Evolutionary conservation across 2,113 vertebrate genomes (phyloP).

Genomic region (Herpetotheres cachinnans): DNA sequence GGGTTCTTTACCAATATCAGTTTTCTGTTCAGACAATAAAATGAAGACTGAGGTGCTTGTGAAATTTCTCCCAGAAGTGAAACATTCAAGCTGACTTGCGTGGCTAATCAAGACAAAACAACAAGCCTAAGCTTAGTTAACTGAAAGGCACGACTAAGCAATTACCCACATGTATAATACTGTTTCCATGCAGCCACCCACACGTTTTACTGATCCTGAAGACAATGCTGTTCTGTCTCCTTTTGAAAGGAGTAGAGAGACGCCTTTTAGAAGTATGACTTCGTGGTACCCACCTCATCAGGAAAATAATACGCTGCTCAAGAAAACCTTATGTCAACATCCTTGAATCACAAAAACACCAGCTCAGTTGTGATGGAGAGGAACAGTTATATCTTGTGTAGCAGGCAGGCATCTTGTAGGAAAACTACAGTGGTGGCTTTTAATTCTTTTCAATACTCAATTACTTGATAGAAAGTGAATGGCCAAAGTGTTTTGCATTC

Average conservation of each 20-base stretch:
- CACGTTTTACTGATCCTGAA: neutral
- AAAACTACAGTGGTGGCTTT: neutral
- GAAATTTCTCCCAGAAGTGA: conserved; percentile 1
- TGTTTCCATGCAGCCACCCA: conserved; percentile 18
- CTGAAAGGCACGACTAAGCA: conserved; percentile 36
- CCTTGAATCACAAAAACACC: neutral
- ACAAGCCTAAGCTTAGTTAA: conserved; percentile 10
- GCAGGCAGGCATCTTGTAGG: neutral
- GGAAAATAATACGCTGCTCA: neutral
- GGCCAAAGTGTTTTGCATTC: neutral
- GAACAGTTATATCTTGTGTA: neutral
- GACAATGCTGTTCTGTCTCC: neutral
- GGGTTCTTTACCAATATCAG: neutral
- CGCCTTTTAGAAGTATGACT: neutral
- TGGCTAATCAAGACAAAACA: conserved; percentile 41
- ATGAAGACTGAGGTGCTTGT: neutral
- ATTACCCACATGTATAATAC: conserved; percentile 7
- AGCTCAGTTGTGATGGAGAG: neutral
- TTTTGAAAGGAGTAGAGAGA: neutral
- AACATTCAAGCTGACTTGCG: neutral
- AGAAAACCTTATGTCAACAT: neutral
- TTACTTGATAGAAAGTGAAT: neutral
- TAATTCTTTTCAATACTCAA: neutral
- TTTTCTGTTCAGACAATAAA: neutral
- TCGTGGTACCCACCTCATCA: neutral